Evolutionary conservation across 2,113 vertebrate genomes (phyloP).

Genomic region (Oncorhynchus mykiss): DNA sequence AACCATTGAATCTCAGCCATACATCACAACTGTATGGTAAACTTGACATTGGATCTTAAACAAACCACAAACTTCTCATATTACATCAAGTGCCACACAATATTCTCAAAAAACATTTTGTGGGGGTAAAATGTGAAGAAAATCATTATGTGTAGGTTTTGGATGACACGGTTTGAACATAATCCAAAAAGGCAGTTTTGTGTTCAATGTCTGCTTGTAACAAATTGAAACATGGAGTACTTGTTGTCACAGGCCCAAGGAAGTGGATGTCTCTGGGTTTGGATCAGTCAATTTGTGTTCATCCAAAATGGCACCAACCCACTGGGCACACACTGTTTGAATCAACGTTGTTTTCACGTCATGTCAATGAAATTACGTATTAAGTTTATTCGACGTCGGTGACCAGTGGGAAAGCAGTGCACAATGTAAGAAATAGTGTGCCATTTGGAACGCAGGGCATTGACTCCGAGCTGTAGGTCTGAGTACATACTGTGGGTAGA

Average conservation of each 20-base stretch:
- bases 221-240: not conserved
- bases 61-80: conserved; percentile 9
- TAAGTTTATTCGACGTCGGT: too few relatives aligned
- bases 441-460: too few relatives aligned
- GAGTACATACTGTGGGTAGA: not conserved
- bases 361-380: too few relatives aligned
- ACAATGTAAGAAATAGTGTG: too few relatives aligned
- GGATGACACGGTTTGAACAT: too few relatives aligned
- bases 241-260: not conserved
- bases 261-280: conserved; percentile 20
- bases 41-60: conserved; percentile 22
- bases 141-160: too few relatives aligned
- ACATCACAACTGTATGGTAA: conserved; percentile 6
- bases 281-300: not conserved
- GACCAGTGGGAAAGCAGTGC: too few relatives aligned
- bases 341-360: too few relatives aligned
- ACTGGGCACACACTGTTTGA: too few relatives aligned
- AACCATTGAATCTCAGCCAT: conserved; percentile 18
- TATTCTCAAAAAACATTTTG: not conserved
- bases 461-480: conserved; percentile 17
- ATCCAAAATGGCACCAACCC: not conserved
- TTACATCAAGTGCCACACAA: conserved; percentile 6
- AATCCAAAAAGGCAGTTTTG: too few relatives aligned
- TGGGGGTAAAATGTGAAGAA: not conserved
- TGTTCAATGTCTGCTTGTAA: not conserved